Evolutionary conservation across 2,113 vertebrate species (phyloP).

Genomic region (Eidolon helvum): DNA sequence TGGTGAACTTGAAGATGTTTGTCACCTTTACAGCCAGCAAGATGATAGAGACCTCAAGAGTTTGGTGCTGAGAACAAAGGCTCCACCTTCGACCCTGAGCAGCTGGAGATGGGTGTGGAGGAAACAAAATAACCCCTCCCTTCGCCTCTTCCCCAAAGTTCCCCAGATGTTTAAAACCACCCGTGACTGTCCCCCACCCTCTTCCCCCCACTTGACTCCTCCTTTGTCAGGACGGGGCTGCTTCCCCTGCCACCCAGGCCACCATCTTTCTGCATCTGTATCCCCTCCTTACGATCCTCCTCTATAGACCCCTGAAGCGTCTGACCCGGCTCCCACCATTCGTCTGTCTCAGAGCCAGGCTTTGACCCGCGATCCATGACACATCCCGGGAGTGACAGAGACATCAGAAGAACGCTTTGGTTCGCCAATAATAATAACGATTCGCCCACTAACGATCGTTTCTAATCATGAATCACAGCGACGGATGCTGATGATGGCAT

Average conservation of each 20-base stretch:
- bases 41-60: background rate
- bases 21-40: background rate
- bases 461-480: background rate
- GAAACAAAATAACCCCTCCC: background rate
- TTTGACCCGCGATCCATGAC: background rate
- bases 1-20: background rate
- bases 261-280: too few relatives aligned
- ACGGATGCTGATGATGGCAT: background rate
- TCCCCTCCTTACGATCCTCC: rapidly evolving
- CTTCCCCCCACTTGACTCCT: background rate
- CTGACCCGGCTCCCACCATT: rapidly evolving
- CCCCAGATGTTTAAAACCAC: background rate
- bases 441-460: background rate
- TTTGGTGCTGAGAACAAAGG: background rate
- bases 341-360: background rate
- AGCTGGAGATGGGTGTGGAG: rapidly evolving
- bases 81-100: background rate
- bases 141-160: background rate
- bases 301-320: background rate
- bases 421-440: background rate
- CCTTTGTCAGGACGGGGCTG: too few relatives aligned
- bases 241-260: rapidly evolving
- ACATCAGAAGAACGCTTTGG: background rate
- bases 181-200: background rate
- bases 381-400: background rate